Base-by-base conservation (phyloP, 1,140 invertebrate species). In the Drosophila virilis region DNA sequence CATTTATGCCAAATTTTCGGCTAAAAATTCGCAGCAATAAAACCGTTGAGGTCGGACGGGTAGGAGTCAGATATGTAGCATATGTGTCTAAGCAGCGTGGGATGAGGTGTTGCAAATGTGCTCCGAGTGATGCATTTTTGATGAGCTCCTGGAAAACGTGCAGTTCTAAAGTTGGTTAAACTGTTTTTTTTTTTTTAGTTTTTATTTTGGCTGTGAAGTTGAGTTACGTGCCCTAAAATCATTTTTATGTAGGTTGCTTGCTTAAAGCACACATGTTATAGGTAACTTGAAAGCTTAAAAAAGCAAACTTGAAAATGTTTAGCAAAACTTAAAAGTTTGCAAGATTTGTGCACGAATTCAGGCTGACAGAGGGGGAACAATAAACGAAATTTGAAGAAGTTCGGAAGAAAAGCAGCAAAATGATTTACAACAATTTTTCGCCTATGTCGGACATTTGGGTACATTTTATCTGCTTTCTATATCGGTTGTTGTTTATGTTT, bases 111-210 rank as follows among this genome's bases (percentile, higher is more conserved):
- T 38, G 38, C 64, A 59, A 45, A 60, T 73, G n/a, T 50, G 45
- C 55, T 59, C 22, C 64, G 35, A 54, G 55, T 73, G 70, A 68
- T 68, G 70, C 70, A 73, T 73, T 73, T 73, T 73, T 73, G 64
- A 73, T 68, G 67, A 33, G 48, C 67, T 17, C 6, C 17, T 8
- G 52, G 13, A 22, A 42, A 60, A 60, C 48, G 55, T 69, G 66
- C 32, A 38, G 38, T 60, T n/a, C 54, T 48, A n/a, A 60, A 51
- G 2, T 60, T 52, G 54, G 43, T 28, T 45, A 69, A 61, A 32
- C 55, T 17, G 28, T 17, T 22, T 22, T 22, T 22, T 17, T 22
- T 37, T 60, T 51, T 60, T 60, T 46, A 48, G 43, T 8, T 48
- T 67, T 40, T 67, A 55, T 40, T 67, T 50, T 48, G 42, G 7